These are phyloP conservation scores for Diadophis punctatus DNA, from an alignment of 2,113 vertebrate genomes.

Conservation along the genomic window DNA sequence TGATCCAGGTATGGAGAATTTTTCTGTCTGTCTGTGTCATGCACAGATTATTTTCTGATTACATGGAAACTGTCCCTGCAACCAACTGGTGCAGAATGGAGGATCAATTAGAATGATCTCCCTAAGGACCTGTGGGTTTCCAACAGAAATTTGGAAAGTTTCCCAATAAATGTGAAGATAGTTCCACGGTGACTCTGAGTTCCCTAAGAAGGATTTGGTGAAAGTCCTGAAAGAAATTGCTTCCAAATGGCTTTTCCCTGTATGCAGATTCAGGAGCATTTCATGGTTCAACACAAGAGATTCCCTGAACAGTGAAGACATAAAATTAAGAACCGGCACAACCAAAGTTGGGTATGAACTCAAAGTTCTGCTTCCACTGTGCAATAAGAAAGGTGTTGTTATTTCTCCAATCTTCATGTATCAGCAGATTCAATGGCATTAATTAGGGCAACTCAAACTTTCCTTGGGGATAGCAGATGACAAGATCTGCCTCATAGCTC, in stretches of 20 bases:
- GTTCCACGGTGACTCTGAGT: background rate
- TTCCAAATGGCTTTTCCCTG: background rate
- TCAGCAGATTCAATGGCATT: background rate
- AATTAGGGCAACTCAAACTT: background rate
- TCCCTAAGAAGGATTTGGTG: background rate
- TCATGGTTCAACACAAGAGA: background rate
- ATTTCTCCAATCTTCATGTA: background rate
- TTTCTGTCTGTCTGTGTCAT: background rate
- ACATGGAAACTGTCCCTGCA: background rate
- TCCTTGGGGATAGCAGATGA: background rate
- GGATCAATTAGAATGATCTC: background rate
- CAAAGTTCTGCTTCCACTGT: background rate
- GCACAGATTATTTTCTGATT: background rate
- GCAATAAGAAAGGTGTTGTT: background rate
- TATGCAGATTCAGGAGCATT: background rate
- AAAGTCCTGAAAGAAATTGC: background rate
- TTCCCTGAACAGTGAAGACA: background rate
- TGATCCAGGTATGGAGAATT: background rate
- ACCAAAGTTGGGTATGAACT: background rate
- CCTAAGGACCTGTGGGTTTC: background rate
- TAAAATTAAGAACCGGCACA: background rate
- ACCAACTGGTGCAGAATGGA: background rate
- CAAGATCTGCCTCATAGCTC: background rate
- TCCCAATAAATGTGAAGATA: background rate
- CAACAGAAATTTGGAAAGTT: background rate